Evolutionary conservation across 2,113 vertebrate genomes (phyloP).

Genomic region (Rana temporaria): DNA sequence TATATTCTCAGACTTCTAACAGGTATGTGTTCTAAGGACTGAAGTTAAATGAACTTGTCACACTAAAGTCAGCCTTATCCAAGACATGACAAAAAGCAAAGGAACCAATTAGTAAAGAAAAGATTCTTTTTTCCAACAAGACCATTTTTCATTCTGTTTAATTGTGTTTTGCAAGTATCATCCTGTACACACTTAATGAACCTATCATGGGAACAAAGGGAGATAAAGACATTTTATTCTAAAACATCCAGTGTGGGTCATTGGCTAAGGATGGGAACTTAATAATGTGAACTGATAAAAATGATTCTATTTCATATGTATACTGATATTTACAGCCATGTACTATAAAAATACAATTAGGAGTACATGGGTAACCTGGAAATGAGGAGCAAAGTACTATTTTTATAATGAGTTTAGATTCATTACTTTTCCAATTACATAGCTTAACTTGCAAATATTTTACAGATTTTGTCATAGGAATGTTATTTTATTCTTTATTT

Average conservation of each 20-base stretch:
- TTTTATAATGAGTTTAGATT: too few relatives aligned
- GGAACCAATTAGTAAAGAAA: constrained; percentile 38
- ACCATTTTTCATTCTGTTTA: constrained; percentile 41
- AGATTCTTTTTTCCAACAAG: constrained; percentile 23
- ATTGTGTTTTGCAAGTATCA: constrained; percentile 45
- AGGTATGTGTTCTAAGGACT: constrained; percentile 10
- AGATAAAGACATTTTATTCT: constrained; percentile 36
- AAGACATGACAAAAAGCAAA: constrained; percentile 19
- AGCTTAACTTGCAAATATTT: too few relatives aligned
- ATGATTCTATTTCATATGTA: too few relatives aligned
- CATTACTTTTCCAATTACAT: too few relatives aligned
- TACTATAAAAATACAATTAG: too few relatives aligned
- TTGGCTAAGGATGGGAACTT: neutral
- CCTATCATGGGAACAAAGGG: constrained; percentile 15
- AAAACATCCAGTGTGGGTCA: neutral
- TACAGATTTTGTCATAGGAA: too few relatives aligned
- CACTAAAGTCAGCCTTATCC: constrained; percentile 20
- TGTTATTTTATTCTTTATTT: too few relatives aligned
- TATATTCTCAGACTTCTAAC: constrained; percentile 1
- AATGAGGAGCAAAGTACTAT: too few relatives aligned
- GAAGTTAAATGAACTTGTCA: constrained; percentile 46
- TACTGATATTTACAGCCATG: too few relatives aligned
- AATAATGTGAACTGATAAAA: neutral
- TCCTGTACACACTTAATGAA: constrained; percentile 30
- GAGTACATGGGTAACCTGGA: too few relatives aligned